Base-by-base conservation (phyloP, 2,113 vertebrate genomes). In the Rousettus leschenaultii region DNA sequence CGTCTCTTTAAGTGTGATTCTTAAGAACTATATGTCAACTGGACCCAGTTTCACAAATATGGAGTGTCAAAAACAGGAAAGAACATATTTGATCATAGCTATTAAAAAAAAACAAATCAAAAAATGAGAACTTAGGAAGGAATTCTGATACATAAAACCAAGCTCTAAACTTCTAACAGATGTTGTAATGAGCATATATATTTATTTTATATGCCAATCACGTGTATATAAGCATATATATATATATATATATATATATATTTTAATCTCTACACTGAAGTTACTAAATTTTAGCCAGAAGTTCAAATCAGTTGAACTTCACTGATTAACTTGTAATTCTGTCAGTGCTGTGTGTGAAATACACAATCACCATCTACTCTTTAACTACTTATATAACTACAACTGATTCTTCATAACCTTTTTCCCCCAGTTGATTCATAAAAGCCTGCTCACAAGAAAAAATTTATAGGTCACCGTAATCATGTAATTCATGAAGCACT, bases 181-280 rank as follows among this genome's bases (percentile, higher is more conserved):
- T 63, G 45, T 91, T 75, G 53, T 82, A 84, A 68, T 91, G 28
- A 89, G 24, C 48, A 45, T 95, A n/a, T 79, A 78, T 91, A 68
- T 91, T 26, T 96, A 93, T 94, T 80, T 95, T 96, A 55, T 14
- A 82, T 86, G 96, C 95, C 79, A 71, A 0, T 65, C 10, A 18
- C 63, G 35, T 40, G 9, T 86, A 11, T 43, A 30, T 95, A 91
- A 82, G 53, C 68, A 40, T 74, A 55, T 35, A 24, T 80, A 2
- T 48, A 40, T 74, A 55, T 35, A 24, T 80, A 2, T 48, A 40
- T 74, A 55, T 43, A 24, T 80, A 2, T 74, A 38, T 19, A 78
- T 89, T 94, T 94, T 53, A 83, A 55, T 87, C 40, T 96, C 65
- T 75, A 97, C 63, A 40, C 74, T 53, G 57, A 91, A 59, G 24